Conservation (phyloP, 2,797 vertebrate species). For the Microchirus variegatus region DNA sequence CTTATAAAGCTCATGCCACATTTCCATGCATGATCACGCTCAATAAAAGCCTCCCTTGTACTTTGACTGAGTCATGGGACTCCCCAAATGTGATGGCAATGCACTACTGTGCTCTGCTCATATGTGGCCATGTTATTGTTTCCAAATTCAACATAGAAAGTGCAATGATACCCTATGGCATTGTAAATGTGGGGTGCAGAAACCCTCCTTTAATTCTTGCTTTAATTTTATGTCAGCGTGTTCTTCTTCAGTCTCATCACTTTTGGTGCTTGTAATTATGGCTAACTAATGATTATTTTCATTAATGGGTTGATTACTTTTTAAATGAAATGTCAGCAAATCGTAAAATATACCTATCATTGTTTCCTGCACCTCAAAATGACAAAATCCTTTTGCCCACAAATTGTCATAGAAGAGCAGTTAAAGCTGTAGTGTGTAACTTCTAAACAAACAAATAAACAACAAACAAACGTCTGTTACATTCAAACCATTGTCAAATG, state of each 20-base stretch:
- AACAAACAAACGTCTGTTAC: too few species aligned
- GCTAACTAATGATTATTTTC: slow-evolving; percentile 5
- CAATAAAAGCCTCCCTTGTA: slow-evolving; percentile 74
- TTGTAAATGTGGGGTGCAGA: slow-evolving; percentile 40
- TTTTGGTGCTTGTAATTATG: slow-evolving; percentile 13
- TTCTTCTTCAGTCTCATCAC: slow-evolving; percentile 3
- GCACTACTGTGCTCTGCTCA: slow-evolving; percentile 74
- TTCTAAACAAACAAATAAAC: too few species aligned
- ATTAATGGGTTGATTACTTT: background rate
- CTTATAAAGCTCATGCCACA: slow-evolving; percentile 52
- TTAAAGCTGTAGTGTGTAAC: too few species aligned
- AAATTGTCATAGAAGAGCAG: too few species aligned
- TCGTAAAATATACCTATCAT: too few species aligned
- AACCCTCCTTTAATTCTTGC: slow-evolving; percentile 38
- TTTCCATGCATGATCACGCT: slow-evolving; percentile 50
- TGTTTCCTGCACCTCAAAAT: too few species aligned
- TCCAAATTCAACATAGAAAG: slow-evolving; percentile 68
- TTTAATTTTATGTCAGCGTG: slow-evolving; percentile 29
- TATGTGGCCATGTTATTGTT: slow-evolving; percentile 75
- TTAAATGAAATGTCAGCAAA: background rate
- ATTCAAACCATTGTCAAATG: too few species aligned
- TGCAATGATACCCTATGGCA: slow-evolving; percentile 58
- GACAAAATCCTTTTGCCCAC: too few species aligned
- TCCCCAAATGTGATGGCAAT: slow-evolving; percentile 68
- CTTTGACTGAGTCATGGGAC: slow-evolving; percentile 72